Evolutionary conservation across 2,113 vertebrate genomes (phyloP).

Genomic region (Paralichthys olivaceus): DNA sequence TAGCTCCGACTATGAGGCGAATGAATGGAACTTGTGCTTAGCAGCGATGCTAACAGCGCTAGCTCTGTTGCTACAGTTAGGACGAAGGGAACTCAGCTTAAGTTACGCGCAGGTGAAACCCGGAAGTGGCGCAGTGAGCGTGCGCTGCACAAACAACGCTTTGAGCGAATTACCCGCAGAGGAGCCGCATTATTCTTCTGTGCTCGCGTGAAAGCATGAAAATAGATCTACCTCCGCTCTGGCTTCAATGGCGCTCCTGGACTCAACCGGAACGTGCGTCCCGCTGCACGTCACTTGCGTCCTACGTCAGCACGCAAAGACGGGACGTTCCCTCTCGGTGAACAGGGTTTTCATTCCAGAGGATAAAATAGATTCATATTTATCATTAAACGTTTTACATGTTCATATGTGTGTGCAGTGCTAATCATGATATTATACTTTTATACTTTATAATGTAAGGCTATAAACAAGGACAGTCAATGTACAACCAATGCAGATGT

Average conservation of each 20-base stretch:
- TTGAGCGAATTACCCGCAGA: too few relatives aligned
- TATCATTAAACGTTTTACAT: background rate
- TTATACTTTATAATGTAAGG: too few relatives aligned
- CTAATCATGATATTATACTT: too few relatives aligned
- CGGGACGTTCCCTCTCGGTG: background rate
- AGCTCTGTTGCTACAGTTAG: slow-evolving; percentile 43
- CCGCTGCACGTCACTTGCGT: slow-evolving; percentile 24
- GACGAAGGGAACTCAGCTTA: background rate
- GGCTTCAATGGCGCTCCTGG: slow-evolving; percentile 43
- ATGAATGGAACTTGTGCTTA: slow-evolving; percentile 43
- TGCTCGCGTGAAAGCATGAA: background rate
- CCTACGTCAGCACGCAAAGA: slow-evolving; percentile 18
- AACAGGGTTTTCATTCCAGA: background rate
- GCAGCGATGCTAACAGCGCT: slow-evolving; percentile 40
- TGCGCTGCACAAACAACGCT: background rate
- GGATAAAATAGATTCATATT: too few relatives aligned
- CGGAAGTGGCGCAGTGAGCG: background rate
- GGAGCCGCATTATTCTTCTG: fast-evolving
- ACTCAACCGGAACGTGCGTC: slow-evolving; percentile 25
- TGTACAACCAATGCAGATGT: too few relatives aligned
- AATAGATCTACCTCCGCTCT: slow-evolving; percentile 9
- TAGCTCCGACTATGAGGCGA: background rate
- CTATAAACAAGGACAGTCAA: too few relatives aligned
- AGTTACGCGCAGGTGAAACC: background rate
- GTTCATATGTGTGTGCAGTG: too few relatives aligned